A percentile compares a stretch with the other conserved stretches of the same genome.
Evolutionary conservation across 2,888 invertebrate species (phyloP).

Genomic region (Sinohyriopsis cumingii): DNA sequence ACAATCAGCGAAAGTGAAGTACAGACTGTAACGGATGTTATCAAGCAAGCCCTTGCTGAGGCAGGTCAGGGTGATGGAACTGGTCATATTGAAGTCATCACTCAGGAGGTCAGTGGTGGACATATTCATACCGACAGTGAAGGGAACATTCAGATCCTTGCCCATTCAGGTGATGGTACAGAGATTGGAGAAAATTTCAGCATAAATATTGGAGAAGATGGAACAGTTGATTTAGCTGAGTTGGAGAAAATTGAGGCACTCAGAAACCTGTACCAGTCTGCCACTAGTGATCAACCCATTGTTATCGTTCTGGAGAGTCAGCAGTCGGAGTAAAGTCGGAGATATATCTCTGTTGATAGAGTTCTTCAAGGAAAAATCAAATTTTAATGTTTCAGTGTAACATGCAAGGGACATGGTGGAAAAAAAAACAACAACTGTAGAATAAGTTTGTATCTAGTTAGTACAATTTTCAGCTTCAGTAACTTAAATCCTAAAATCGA

Average conservation of each 20-base stretch:
- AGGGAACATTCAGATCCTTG: constrained; percentile 4
- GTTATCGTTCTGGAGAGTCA: constrained; percentile 36
- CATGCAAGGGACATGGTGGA: no score
- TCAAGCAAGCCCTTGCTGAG: constrained; percentile 20
- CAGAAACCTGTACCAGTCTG: constrained; percentile 19
- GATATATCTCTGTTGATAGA: no score
- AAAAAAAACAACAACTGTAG: no score
- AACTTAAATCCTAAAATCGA: no score
- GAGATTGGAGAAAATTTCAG: constrained; percentile 27
- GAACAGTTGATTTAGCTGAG: constrained; percentile 30
- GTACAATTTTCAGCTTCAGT: no score
- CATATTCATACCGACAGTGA: not conserved
- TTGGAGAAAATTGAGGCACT: constrained; percentile 37
- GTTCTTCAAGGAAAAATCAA: no score
- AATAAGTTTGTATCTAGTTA: no score
- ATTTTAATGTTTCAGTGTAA: no score
- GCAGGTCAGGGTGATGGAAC: constrained; percentile 6
- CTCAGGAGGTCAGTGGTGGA: no score
- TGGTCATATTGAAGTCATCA: no score
- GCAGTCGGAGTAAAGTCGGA: constrained; percentile 8
- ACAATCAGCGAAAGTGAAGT: no score
- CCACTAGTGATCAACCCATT: constrained; percentile 29
- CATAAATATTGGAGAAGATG: constrained; percentile 39
- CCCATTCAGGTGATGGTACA: constrained; percentile 9
- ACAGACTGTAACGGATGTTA: constrained; percentile 4